A percentile compares a stretch with the other conserved stretches of the same genome.
Conservation (phyloP, 2,797 vertebrate genomes). For the Sebastes nivosus region DNA sequence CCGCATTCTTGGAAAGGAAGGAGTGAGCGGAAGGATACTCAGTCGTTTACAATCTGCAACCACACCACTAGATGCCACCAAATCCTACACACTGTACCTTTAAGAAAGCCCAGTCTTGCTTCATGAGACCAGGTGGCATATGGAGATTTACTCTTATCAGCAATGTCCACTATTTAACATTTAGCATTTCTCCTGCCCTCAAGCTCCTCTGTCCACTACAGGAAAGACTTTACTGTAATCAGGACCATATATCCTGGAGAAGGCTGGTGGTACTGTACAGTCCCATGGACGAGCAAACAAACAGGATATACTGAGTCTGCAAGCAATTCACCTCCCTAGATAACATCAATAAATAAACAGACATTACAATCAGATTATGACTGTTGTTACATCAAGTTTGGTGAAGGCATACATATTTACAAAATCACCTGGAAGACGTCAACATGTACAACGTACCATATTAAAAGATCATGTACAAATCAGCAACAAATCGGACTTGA, state of each 20-base stretch:
- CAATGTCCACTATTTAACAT: background rate
- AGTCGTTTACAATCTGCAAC: background rate
- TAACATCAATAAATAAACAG: constrained; percentile 55
- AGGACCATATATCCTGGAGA: constrained; percentile 43
- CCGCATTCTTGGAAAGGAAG: background rate
- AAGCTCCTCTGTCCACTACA: constrained; percentile 13
- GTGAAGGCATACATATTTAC: constrained; percentile 35
- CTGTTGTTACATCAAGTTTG: constrained; percentile 23
- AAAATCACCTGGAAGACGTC: constrained; percentile 30
- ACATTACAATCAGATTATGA: constrained; percentile 36
- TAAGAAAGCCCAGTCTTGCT: background rate
- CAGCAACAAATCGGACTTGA: constrained; percentile 29
- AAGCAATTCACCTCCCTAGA: constrained; percentile 52
- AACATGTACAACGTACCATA: background rate
- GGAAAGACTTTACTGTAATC: constrained; percentile 26
- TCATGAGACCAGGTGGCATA: background rate
- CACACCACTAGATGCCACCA: background rate
- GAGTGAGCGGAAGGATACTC: background rate
- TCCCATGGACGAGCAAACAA: constrained; percentile 11
- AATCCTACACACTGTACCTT: background rate
- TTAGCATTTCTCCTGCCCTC: background rate
- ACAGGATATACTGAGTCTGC: constrained; percentile 30
- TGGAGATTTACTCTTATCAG: constrained; percentile 16
- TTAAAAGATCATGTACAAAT: background rate
- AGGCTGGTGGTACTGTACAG: background rate